phyloP scores from a whole-genome alignment of 2,113 vertebrate genomes.

The Montifringilla adamsi region DNA sequence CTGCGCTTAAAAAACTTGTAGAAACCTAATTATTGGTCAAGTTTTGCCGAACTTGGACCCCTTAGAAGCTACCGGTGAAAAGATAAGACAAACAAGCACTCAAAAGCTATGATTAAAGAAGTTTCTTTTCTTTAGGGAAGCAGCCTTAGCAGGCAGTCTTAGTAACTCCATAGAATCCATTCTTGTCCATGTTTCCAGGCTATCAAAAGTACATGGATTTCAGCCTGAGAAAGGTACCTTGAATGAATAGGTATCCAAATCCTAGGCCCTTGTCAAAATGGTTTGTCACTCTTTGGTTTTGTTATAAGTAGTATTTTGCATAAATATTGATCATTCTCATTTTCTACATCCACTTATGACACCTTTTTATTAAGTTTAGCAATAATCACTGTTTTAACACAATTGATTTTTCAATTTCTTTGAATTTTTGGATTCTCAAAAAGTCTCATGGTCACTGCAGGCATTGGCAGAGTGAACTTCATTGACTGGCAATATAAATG shows the following conservation, averaged over 20 bases:
- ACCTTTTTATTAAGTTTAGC: background rate
- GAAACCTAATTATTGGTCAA: background rate
- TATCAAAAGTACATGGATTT: background rate
- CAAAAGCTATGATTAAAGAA: background rate
- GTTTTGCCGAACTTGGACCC: background rate
- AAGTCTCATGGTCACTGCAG: background rate
- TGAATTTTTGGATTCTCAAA: background rate
- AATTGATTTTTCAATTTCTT: background rate
- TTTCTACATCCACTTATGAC: background rate
- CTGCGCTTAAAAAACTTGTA: background rate
- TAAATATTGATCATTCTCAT: background rate
- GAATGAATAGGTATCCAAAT: background rate
- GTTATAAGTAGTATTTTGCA: background rate
- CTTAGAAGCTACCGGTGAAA: background rate
- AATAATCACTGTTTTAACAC: background rate
- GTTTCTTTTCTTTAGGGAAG: background rate
- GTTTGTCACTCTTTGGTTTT: background rate
- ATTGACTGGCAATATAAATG: background rate
- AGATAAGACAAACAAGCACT: background rate
- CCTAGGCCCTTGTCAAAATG: background rate
- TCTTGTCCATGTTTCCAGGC: fast-evolving
- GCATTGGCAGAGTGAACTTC: background rate
- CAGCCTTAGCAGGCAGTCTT: background rate
- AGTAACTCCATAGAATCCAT: background rate
- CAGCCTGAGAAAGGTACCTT: background rate